Evolutionary conservation across 2,888 invertebrate species (phyloP), one percentile per base, ranked within the genome.

Genomic region (Drosophila subquinaria): DNA sequence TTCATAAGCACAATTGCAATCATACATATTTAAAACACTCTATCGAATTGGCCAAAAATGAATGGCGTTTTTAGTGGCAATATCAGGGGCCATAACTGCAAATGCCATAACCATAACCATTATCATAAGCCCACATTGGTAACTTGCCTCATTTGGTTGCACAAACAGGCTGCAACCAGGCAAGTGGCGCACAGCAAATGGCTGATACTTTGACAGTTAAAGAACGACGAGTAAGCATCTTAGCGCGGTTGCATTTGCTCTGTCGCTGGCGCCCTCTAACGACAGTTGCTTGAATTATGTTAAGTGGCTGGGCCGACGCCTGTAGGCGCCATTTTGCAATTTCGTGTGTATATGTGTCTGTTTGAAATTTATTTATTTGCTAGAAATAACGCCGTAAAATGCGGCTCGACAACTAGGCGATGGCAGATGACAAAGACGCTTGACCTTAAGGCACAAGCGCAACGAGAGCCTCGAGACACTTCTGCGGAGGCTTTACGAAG

Each of bases 381-480:
- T 69, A 36, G 55, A 59, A 76, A 76, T 52, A 62, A 47, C 36
- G 43, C 60, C 59, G 67, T 45, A 63, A 70, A 75, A 69, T 84
- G 79, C 56, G 82, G 69, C 74, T 61, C 35, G 40, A 66, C 82
- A 80, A 75, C 68, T 69, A 75, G 82, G 75, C 70, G 85, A 74
- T 72, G 74, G 66, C 64, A 64, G 66, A 68, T 71, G 82, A 86
- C 87, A 87, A 82, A 81, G 83, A 81, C 77, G 84, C 86, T 84
- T 84, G 84, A 84, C 84, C 84, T 84, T 81, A 84, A 84, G 68
- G 64, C 82, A 56, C 69, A 60, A 82, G 60, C 67, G 68, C 64
- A 62, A 40, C 65, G 60, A 51, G 65, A 72, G 81, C 69, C 83
- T 69, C 71, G 64, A 83, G 82, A 68, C 68, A 74, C 83, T 82